These are phyloP conservation scores for Agapornis roseicollis DNA, from an alignment of 2,113 vertebrate species.

Conservation along the genomic window DNA sequence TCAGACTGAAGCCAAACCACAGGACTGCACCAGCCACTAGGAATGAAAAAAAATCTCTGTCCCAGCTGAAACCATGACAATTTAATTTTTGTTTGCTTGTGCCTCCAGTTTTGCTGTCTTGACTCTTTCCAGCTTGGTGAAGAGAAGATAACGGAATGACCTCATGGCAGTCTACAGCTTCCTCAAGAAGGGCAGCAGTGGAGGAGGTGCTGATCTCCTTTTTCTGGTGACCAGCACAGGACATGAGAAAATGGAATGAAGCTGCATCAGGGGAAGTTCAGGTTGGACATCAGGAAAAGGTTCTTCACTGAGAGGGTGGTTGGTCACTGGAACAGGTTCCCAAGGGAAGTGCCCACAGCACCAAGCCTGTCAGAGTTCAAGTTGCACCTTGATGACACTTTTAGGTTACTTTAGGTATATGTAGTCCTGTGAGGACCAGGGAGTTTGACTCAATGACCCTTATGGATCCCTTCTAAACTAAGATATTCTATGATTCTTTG, in stretches of 20 bases:
- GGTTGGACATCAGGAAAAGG: background rate
- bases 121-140: background rate
- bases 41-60: background rate
- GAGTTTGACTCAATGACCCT: background rate
- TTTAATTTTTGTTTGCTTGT: background rate
- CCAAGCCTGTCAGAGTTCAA: background rate
- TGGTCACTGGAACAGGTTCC: background rate
- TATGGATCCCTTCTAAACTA: background rate
- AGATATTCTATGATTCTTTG: background rate
- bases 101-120: background rate
- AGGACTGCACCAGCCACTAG: background rate
- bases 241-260: background rate
- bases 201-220: background rate
- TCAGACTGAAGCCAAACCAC: background rate
- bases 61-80: background rate
- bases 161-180: background rate
- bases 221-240: background rate
- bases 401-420: background rate
- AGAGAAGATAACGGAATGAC: background rate
- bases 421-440: background rate
- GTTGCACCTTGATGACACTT: background rate
- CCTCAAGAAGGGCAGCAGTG: fast-evolving
- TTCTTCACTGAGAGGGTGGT: background rate
- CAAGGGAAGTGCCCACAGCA: background rate
- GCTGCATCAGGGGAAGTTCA: background rate